Conservation (phyloP, 2,797 vertebrate species). For the Tauraco hartlaubi region DNA sequence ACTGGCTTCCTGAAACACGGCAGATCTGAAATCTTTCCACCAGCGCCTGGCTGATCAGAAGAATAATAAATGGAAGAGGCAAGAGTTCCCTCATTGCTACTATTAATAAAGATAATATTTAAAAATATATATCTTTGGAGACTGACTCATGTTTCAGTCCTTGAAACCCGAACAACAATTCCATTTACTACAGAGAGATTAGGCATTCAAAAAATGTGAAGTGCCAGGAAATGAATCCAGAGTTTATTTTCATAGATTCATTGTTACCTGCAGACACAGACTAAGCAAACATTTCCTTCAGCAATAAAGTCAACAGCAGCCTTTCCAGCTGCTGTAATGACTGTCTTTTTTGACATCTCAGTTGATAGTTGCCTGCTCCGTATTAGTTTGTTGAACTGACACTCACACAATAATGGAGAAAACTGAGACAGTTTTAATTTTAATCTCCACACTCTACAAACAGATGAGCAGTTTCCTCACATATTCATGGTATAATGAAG, state of each 20-base stretch:
- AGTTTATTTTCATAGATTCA: constrained; percentile 41
- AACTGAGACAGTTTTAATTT: background rate
- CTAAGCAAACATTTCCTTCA: constrained; percentile 46
- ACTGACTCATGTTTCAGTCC: background rate
- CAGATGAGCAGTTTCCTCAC: background rate
- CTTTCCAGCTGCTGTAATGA: constrained; percentile 4
- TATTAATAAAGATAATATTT: background rate
- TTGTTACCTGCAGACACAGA: constrained; percentile 30
- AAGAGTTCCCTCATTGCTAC: background rate
- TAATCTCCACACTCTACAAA: background rate
- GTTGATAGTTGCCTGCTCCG: background rate
- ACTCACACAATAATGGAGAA: background rate
- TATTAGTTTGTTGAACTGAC: background rate
- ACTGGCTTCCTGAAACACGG: background rate
- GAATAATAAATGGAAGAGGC: background rate
- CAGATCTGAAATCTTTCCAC: background rate
- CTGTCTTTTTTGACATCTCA: background rate
- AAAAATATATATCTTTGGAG: background rate
- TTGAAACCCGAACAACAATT: background rate
- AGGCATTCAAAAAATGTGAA: background rate
- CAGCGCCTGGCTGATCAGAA: background rate
- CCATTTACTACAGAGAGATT: background rate
- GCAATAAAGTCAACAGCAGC: background rate
- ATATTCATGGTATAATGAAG: background rate
- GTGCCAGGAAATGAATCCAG: constrained; percentile 2